Evolutionary conservation across 2,797 vertebrate species (phyloP), one percentile per base, ranked within the genome.

Genomic region (Molossus molossus): DNA sequence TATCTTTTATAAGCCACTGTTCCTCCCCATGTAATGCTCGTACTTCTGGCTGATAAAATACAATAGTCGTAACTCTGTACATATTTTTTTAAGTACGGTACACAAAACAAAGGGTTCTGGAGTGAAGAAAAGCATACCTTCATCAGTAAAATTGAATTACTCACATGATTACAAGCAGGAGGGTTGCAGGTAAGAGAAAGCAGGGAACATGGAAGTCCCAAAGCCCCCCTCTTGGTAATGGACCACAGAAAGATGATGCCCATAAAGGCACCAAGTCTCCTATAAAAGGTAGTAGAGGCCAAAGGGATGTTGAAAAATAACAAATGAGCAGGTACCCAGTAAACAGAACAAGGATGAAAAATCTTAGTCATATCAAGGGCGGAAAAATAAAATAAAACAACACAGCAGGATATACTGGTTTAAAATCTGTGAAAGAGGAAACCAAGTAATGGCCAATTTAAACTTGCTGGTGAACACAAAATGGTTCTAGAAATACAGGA

Each of bases 1-100:
- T 97, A 97, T 98, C 87, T 98, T 98, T 98, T 97, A 98, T 91
- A 98, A 98, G 96, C 96, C 97, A 95, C 57, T 73, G 33, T 92
- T 96, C 81, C 96, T 98, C 83, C 67, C 82, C 94, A 96, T 73
- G 87, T 94, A 97, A 97, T 91, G 93, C 93, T 88, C 83, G 96
- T 96, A 97, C 90, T 96, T 97, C 96, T 97, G 75, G 94, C 83
- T 97, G 97, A 94, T 97, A 98, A 98, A 98, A 98, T 98, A 98
- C 97, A 97, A 73, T 94, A 94, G 89, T 97, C 96, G 93, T 98
- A 98, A 98, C 94, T 96, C 94, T 94, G 93, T 93, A 97, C 96
- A 87, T 96, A 92, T 92, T 97, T 94, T 92, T 98, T 96, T 96
- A 98, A 97, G 82, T 93, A 67, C 80, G 93, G 89, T 94, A 96